phyloP scores from a whole-genome alignment of 2,888 invertebrate genomes.

The Drosophila glabriapex region DNA sequence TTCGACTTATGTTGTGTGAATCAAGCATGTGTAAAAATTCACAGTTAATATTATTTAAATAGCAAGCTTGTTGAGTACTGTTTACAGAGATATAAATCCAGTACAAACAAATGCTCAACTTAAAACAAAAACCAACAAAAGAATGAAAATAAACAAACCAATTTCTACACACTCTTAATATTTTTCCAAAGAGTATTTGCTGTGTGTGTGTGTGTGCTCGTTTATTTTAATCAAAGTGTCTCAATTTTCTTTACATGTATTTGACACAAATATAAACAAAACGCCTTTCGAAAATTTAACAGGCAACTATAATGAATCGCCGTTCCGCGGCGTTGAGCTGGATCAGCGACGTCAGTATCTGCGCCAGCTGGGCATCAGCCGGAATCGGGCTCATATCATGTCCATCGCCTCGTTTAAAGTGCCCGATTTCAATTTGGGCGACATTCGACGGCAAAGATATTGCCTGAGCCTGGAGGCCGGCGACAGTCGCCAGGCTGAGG shows the following conservation, averaged over 20 bases:
- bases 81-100: conserved; percentile 34
- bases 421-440: conserved; percentile 47
- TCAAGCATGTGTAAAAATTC: conserved; percentile 27
- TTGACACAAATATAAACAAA: conserved; percentile 12
- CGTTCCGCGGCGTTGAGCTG: conserved; percentile 20
- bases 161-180: conserved; percentile 17
- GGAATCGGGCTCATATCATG: conserved; percentile 36
- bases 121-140: conserved; percentile 32
- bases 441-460: conserved; percentile 37
- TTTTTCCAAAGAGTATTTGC: conserved; percentile 23
- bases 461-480: conserved; percentile 45
- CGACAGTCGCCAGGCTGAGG: conserved; percentile 27
- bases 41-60: conserved; percentile 25
- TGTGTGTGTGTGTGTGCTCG: conserved; percentile 3
- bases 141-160: conserved; percentile 2
- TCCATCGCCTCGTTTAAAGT: conserved; percentile 36
- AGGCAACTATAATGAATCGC: not conserved
- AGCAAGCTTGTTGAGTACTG: conserved; percentile 24
- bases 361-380: conserved; percentile 45
- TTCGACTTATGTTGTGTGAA: conserved; percentile 12
- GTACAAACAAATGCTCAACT: conserved; percentile 41
- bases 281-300: conserved; percentile 13
- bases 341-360: conserved; percentile 50
- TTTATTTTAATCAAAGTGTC: conserved; percentile 41
- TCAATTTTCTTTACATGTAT: conserved; percentile 47